Percentiles rank a stretch among this genome's conserved stretches.
Conservation (phyloP, 2,888 invertebrate species). For the Chalcis sispes region DNA sequence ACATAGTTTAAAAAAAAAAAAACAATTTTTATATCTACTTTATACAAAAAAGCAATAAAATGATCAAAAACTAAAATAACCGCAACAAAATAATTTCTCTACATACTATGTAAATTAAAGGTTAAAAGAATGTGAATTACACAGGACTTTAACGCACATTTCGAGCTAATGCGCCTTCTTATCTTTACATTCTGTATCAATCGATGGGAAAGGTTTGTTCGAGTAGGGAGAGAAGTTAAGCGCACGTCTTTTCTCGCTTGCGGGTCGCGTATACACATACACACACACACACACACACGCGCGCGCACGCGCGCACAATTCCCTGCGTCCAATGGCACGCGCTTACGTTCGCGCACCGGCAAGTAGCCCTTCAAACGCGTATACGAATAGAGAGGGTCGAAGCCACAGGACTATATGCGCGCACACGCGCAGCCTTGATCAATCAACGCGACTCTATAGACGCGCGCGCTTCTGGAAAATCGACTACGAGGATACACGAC, state of each 20-base stretch:
- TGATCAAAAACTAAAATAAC: too few relatives aligned
- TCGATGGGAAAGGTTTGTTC: background rate
- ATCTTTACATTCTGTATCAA: background rate
- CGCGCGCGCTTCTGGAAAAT: slow-evolving; percentile 50
- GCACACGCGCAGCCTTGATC: slow-evolving; percentile 64
- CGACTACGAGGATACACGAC: background rate
- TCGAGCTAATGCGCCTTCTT: background rate
- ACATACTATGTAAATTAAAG: too few relatives aligned
- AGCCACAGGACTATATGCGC: background rate
- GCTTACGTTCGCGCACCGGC: background rate
- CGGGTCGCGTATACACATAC: slow-evolving; percentile 13
- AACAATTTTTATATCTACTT: too few relatives aligned
- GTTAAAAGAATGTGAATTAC: too few relatives aligned
- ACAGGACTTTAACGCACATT: background rate
- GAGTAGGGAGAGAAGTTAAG: background rate
- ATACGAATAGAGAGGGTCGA: background rate
- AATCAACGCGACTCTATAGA: slow-evolving; percentile 63
- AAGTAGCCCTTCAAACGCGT: background rate
- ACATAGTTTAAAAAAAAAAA: too few relatives aligned
- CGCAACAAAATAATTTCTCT: too few relatives aligned
- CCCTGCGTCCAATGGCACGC: background rate
- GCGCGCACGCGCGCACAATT: slow-evolving; percentile 16
- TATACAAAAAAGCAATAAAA: too few relatives aligned
- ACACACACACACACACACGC: slow-evolving; percentile 26
- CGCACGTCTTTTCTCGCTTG: slow-evolving; percentile 26